Evolutionary conservation across 2,888 invertebrate species (phyloP).

Genomic region (Spilarctia lutea): DNA sequence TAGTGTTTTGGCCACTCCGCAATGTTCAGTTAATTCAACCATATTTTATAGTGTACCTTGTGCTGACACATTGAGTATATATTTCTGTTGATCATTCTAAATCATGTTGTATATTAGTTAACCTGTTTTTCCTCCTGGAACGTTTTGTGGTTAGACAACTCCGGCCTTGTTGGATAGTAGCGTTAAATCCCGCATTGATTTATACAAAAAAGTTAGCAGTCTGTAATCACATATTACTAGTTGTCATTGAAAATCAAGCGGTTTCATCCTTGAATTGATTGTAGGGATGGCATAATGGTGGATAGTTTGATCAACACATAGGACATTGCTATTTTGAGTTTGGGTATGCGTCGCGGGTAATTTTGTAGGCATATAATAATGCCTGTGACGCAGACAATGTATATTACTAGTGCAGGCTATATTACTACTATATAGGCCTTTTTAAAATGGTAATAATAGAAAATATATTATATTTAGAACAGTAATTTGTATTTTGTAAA

Average conservation of each 20-base stretch:
- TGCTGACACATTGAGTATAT: slow-evolving; percentile 12
- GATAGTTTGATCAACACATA: too few species aligned
- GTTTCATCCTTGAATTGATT: background rate
- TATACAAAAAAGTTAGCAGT: too few species aligned
- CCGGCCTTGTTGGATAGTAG: background rate
- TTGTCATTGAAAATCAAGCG: background rate
- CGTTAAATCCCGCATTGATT: background rate
- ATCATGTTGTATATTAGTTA: slow-evolving; percentile 2
- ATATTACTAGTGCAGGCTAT: too few species aligned
- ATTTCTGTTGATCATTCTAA: slow-evolving; percentile 3
- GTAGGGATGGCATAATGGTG: too few species aligned
- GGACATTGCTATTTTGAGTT: too few species aligned
- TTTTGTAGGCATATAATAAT: too few species aligned
- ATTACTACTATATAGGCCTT: too few species aligned
- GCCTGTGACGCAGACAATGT: too few species aligned
- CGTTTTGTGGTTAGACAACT: background rate
- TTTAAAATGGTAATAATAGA: too few species aligned
- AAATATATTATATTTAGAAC: too few species aligned
- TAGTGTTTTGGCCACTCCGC: slow-evolving; percentile 17
- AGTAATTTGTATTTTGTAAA: too few species aligned
- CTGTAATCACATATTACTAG: background rate
- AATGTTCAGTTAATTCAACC: slow-evolving; percentile 19
- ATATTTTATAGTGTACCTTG: slow-evolving; percentile 10
- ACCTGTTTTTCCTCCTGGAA: background rate
- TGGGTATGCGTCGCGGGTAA: too few species aligned